A percentile compares a stretch with the other conserved stretches of the same genome.
Conservation (phyloP, 2,888 invertebrate species). For the Coelogynopora nodosa region DNA sequence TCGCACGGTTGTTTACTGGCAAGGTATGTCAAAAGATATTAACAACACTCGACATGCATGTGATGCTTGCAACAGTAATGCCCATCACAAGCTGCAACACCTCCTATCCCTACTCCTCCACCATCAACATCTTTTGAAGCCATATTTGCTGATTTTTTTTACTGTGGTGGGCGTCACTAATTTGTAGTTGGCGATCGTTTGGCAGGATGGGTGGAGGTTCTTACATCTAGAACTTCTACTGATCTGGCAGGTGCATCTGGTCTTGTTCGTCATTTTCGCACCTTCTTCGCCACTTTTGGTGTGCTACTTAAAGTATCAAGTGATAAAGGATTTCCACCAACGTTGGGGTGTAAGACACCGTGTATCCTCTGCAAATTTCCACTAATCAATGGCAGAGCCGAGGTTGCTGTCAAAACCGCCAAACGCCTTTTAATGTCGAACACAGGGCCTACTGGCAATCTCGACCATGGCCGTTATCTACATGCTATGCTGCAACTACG, state of each 20-base stretch:
- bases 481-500: constrained; percentile 48
- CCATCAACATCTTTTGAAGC: background rate
- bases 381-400: constrained; percentile 49
- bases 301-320: constrained; percentile 9
- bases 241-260: constrained; percentile 28
- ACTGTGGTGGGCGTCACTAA: background rate
- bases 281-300: constrained; percentile 4
- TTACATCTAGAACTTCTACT: constrained; percentile 11
- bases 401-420: constrained; percentile 49
- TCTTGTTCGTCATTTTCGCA: constrained; percentile 20
- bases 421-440: constrained; percentile 49
- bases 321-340: constrained; percentile 3
- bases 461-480: constrained; percentile 48
- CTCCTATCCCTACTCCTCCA: background rate
- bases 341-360: constrained; percentile 26
- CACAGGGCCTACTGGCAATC: constrained; percentile 43
- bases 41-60: background rate
- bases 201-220: background rate
- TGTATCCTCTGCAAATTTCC: no score
- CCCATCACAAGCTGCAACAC: background rate
- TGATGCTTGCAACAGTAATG: background rate
- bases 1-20: background rate
- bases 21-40: background rate
- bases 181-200: background rate
- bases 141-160: background rate